phyloP scores from a whole-genome alignment of 2,113 vertebrate genomes.

The Corynorhinus townsendii region DNA sequence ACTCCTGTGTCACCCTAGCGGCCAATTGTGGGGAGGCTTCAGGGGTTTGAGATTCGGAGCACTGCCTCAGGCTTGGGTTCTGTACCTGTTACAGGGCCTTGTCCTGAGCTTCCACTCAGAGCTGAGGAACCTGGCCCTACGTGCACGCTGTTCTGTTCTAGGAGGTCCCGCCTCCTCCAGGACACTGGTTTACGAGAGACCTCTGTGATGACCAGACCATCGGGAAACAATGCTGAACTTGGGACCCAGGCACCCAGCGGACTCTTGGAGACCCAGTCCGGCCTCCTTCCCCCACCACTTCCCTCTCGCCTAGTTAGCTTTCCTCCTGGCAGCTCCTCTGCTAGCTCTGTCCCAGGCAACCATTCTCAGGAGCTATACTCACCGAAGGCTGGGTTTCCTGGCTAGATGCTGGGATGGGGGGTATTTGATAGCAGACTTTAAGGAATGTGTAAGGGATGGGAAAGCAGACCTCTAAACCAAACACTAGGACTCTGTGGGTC shows the following conservation, averaged over 20 bases:
- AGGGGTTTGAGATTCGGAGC: neutral
- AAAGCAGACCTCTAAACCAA: neutral
- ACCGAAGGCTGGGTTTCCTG: neutral
- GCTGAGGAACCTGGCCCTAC: neutral
- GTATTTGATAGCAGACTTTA: neutral
- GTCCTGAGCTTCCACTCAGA: neutral
- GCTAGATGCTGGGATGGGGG: neutral
- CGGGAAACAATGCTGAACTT: neutral
- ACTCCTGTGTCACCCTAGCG: neutral
- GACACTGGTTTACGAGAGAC: neutral
- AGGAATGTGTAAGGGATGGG: neutral
- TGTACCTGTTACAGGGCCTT: neutral
- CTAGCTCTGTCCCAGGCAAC: neutral
- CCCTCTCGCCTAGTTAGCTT: neutral
- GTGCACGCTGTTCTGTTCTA: neutral
- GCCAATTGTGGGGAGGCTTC: neutral
- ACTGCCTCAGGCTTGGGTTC: neutral
- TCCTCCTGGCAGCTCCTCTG: neutral
- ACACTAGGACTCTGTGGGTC: accelerated
- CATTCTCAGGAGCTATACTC: neutral
- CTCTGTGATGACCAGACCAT: neutral
- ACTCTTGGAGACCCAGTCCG: neutral
- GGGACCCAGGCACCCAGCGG: neutral
- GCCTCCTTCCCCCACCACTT: no score
- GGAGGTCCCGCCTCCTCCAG: neutral